Percentiles rank a stretch among this genome's conserved stretches.
phyloP scores from a whole-genome alignment of 2,797 vertebrate species.

The Sandelia bainsii region DNA sequence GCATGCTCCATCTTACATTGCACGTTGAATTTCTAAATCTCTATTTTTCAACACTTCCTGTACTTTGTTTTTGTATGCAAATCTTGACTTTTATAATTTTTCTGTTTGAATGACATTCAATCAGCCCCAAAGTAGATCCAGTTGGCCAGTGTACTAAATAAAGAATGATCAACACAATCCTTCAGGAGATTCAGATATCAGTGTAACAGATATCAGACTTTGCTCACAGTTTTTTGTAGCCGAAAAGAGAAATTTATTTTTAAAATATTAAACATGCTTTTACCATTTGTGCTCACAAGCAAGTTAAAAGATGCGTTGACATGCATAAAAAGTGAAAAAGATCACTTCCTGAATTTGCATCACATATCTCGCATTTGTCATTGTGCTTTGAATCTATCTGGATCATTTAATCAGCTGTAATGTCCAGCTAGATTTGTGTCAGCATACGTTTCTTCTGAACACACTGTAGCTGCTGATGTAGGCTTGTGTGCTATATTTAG shows the following conservation, averaged over 20 bases:
- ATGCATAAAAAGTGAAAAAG: background rate
- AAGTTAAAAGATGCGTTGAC: slow-evolving; percentile 8
- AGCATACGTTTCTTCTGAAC: background rate
- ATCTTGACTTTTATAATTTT: background rate
- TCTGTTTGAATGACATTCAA: slow-evolving; percentile 34
- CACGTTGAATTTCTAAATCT: background rate
- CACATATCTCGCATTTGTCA: slow-evolving; percentile 1
- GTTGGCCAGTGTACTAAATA: slow-evolving; percentile 23
- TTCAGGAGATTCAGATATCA: slow-evolving; percentile 23
- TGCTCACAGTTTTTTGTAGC: slow-evolving; percentile 20
- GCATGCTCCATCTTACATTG: background rate
- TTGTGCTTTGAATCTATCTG: slow-evolving; percentile 11
- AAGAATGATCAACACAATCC: slow-evolving; percentile 17
- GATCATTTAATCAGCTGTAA: slow-evolving; percentile 38
- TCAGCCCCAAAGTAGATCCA: slow-evolving; percentile 25
- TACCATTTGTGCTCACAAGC: slow-evolving; percentile 16
- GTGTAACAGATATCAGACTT: slow-evolving; percentile 24
- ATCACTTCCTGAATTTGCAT: slow-evolving; percentile 21
- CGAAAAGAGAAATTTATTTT: slow-evolving; percentile 22
- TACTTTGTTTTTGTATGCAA: background rate
- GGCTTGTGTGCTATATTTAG: slow-evolving; percentile 40
- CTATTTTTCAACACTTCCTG: slow-evolving; percentile 1
- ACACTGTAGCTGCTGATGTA: slow-evolving; percentile 15
- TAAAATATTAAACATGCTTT: slow-evolving; percentile 19
- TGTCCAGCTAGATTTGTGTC: slow-evolving; percentile 18